These are phyloP conservation scores for Echiichthys vipera DNA, from an alignment of 2,797 vertebrate species.

Conservation along the genomic window DNA sequence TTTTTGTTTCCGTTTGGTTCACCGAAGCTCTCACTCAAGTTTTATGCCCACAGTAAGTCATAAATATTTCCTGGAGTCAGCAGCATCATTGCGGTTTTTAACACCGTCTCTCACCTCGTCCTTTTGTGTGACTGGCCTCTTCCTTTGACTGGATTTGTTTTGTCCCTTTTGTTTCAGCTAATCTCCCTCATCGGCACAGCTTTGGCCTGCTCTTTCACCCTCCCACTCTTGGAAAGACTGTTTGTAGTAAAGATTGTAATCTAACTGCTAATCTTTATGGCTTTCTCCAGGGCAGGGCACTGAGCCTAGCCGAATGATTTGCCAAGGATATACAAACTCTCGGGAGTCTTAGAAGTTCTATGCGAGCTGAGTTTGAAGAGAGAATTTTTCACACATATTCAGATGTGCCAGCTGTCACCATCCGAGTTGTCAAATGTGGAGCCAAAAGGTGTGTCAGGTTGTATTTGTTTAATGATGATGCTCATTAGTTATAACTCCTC, in stretches of 20 bases:
- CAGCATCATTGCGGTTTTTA: slow-evolving; percentile 50
- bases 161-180: slow-evolving; percentile 74
- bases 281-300: slow-evolving; percentile 68
- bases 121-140: slow-evolving; percentile 71
- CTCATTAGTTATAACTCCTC: slow-evolving; percentile 77
- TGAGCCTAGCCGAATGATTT: slow-evolving; percentile 68
- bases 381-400: slow-evolving; percentile 59
- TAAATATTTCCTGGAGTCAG: slow-evolving; percentile 78
- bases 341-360: slow-evolving; percentile 61
- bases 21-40: slow-evolving; percentile 52
- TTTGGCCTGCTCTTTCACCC: slow-evolving; percentile 63
- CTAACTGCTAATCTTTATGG: slow-evolving; percentile 81
- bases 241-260: slow-evolving; percentile 82
- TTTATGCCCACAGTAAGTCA: slow-evolving; percentile 72
- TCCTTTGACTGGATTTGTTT: slow-evolving; percentile 76
- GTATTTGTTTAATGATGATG: slow-evolving; percentile 81
- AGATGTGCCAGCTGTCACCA: slow-evolving; percentile 71
- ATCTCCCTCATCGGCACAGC: slow-evolving; percentile 77
- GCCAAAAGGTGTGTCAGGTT: slow-evolving; percentile 77
- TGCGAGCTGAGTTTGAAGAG: slow-evolving; percentile 60
- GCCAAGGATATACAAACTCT: slow-evolving; percentile 63
- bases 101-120: slow-evolving; percentile 50
- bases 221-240: slow-evolving; percentile 63
- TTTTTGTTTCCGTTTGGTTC: slow-evolving; percentile 76
- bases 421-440: slow-evolving; percentile 58